Percentiles rank a stretch among this genome's conserved stretches.
Evolutionary conservation across 2,113 vertebrate genomes (phyloP).

Genomic region (Climacteris rufus): DNA sequence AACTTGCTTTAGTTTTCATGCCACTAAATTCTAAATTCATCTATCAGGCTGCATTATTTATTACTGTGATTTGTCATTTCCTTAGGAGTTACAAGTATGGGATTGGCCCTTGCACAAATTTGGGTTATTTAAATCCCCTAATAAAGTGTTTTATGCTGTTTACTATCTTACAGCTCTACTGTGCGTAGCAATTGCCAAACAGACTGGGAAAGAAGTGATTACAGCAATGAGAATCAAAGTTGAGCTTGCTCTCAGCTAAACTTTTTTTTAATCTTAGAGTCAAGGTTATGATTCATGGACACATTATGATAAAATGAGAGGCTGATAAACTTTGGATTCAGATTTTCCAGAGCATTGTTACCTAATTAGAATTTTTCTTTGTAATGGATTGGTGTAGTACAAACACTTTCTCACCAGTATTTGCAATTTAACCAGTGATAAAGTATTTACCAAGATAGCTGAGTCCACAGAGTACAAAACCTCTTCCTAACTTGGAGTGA

Average conservation of each 20-base stretch:
- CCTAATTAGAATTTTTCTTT: neutral
- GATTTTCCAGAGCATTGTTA: neutral
- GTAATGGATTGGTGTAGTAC: neutral
- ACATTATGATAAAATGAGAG: neutral
- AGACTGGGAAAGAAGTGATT: neutral
- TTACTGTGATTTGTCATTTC: neutral
- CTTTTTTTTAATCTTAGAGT: neutral
- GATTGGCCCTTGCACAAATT: neutral
- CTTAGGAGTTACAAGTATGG: neutral
- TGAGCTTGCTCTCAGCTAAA: neutral
- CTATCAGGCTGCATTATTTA: neutral
- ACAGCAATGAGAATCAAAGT: neutral
- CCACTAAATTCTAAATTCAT: neutral
- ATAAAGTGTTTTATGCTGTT: neutral
- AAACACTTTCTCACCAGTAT: neutral
- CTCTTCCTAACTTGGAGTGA: neutral
- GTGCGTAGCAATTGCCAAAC: neutral
- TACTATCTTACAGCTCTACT: neutral
- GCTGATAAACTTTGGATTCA: neutral
- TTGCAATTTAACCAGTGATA: neutral
- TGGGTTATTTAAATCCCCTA: neutral
- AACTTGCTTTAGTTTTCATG: neutral
- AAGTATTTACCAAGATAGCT: neutral
- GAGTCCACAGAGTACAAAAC: neutral
- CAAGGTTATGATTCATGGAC: neutral